Conservation (phyloP, 2,888 invertebrate species). For the Ametastegia equiseti region DNA sequence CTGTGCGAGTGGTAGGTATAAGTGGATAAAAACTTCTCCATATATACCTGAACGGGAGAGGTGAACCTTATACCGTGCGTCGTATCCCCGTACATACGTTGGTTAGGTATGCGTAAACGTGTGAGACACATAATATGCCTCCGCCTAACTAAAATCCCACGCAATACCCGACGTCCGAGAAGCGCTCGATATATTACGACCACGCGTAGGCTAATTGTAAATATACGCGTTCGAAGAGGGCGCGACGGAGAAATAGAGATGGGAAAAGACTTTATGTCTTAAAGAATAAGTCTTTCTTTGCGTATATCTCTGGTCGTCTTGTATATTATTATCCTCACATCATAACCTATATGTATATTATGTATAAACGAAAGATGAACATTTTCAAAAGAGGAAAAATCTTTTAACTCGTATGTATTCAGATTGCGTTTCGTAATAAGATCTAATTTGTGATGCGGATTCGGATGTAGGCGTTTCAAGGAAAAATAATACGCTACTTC, state of each 20-base stretch:
- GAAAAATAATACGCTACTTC: neutral
- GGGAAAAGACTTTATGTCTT: too few relatives aligned
- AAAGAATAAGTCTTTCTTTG: too few relatives aligned
- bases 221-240: conserved; percentile 10
- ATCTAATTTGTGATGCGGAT: neutral
- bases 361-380: too few relatives aligned
- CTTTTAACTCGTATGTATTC: too few relatives aligned
- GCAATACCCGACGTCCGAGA: neutral
- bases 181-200: conserved; percentile 35
- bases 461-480: neutral
- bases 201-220: conserved; percentile 38
- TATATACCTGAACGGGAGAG: neutral
- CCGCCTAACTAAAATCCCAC: neutral
- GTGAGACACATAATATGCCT: neutral
- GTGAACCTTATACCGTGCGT: neutral
- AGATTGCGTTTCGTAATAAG: neutral
- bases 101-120: too few relatives aligned
- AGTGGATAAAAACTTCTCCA: neutral
- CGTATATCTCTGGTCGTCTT: too few relatives aligned
- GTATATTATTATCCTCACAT: too few relatives aligned
- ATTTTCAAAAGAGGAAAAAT: too few relatives aligned
- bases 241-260: too few relatives aligned
- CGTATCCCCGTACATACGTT: too few relatives aligned
- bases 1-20: too few relatives aligned
- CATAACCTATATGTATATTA: too few relatives aligned